These are phyloP conservation scores for Aricia agestis DNA, from an alignment of 1,140 invertebrate species.

Conservation along the genomic window DNA sequence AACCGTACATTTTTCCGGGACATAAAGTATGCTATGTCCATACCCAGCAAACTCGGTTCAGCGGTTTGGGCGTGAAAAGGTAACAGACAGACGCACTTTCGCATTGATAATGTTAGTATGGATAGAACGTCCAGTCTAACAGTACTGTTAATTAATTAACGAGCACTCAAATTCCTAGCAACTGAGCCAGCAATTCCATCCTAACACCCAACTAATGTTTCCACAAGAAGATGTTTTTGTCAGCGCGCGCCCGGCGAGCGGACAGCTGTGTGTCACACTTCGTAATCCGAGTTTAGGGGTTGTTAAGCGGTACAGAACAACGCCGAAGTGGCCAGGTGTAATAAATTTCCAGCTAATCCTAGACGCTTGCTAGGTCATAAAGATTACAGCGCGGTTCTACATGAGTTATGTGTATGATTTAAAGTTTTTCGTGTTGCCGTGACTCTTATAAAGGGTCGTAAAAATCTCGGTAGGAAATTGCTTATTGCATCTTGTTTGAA, in stretches of 20 bases:
- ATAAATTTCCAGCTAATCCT: slow-evolving; percentile 48
- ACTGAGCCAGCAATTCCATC: neutral
- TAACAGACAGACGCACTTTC: no score
- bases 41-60: no score
- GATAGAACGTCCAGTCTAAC: no score
- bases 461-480: slow-evolving; percentile 15
- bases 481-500: neutral
- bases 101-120: no score
- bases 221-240: slow-evolving; percentile 17
- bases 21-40: no score
- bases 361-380: slow-evolving; percentile 39
- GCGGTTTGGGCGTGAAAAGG: no score
- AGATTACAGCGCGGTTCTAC: slow-evolving; percentile 35
- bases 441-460: slow-evolving; percentile 22
- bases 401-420: slow-evolving; percentile 34
- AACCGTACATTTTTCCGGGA: no score
- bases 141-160: neutral
- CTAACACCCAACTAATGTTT: neutral
- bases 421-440: slow-evolving; percentile 33
- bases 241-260: neutral
- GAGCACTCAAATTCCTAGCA: neutral
- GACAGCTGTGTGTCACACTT: slow-evolving; percentile 31
- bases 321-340: slow-evolving; percentile 36
- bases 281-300: slow-evolving; percentile 36
- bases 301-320: slow-evolving; percentile 37